Conservation (phyloP, 2,797 vertebrate genomes). For the Caiman crocodilus region DNA sequence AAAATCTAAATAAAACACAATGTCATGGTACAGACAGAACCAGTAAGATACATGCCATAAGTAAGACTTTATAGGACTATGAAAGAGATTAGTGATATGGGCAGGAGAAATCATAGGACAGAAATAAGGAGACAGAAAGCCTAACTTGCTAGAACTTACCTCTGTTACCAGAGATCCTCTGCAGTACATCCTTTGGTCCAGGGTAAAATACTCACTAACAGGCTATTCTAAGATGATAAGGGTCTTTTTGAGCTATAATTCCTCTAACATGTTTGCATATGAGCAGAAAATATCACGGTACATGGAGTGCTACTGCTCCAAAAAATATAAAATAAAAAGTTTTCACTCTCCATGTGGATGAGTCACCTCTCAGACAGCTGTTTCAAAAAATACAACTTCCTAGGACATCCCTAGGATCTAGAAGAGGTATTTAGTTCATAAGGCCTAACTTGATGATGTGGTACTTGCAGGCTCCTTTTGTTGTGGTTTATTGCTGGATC, state of each 20-base stretch:
- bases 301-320: neutral
- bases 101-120: neutral
- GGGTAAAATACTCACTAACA: neutral
- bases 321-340: slow-evolving; percentile 32
- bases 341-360: neutral
- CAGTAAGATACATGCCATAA: neutral
- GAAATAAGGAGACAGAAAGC: neutral
- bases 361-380: neutral
- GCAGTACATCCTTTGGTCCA: neutral
- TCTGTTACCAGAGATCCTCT: neutral
- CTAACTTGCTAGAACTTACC: slow-evolving; percentile 11
- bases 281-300: neutral
- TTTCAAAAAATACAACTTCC: neutral
- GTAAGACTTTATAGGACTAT: neutral
- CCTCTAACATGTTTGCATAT: neutral
- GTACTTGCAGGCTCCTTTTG: neutral
- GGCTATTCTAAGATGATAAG: neutral
- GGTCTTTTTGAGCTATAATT: neutral
- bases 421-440: slow-evolving; percentile 1
- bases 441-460: neutral
- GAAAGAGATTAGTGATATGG: neutral
- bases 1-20: neutral
- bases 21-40: neutral
- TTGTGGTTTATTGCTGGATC: neutral
- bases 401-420: neutral